Conservation (phyloP, 2,113 vertebrate species). For the Butorides virescens region DNA sequence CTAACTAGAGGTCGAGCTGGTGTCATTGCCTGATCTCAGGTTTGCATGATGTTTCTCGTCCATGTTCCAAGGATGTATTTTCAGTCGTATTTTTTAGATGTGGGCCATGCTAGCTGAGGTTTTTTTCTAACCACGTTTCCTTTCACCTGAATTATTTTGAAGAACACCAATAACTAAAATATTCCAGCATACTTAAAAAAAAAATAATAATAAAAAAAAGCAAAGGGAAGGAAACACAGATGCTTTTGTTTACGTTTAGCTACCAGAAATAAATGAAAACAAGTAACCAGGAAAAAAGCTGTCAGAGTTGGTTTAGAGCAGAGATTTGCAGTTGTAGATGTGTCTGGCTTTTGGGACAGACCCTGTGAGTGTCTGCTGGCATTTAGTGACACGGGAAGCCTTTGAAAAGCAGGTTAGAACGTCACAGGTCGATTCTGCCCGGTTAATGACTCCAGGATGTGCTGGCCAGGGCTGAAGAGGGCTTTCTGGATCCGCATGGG, state of each 20-base stretch:
- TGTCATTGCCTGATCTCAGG: not conserved
- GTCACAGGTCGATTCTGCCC: not conserved
- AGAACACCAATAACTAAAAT: not conserved
- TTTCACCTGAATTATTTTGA: not conserved
- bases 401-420: not conserved
- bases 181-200: not conserved
- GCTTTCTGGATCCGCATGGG: not conserved
- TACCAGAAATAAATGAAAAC: not conserved
- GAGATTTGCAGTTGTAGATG: not conserved
- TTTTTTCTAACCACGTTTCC: not conserved
- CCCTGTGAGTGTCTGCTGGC: not conserved
- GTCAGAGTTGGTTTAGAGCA: not conserved
- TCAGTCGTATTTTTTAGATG: not conserved
- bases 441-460: not conserved
- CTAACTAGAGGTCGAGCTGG: not conserved
- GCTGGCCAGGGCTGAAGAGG: accelerated
- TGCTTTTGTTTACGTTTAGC: not conserved
- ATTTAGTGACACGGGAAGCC: not conserved
- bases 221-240: not conserved
- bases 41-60: not conserved
- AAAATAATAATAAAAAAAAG: not conserved
- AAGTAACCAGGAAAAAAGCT: not conserved
- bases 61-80: not conserved
- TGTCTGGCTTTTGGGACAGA: not conserved
- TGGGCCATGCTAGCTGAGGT: not conserved